Evolutionary conservation across 2,113 vertebrate species (phyloP).

Genomic region (Lutjanus erythropterus): DNA sequence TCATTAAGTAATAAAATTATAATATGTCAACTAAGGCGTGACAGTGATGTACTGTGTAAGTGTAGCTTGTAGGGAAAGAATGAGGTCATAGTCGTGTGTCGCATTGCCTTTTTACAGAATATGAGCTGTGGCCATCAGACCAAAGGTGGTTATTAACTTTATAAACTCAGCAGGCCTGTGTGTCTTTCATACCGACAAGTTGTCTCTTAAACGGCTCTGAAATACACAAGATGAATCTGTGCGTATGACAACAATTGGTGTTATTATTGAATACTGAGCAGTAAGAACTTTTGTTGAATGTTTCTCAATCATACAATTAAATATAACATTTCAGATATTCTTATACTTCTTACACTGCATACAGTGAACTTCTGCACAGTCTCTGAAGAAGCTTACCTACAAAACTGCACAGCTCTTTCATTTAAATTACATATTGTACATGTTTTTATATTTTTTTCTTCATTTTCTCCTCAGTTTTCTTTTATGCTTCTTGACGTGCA

Average conservation of each 20-base stretch:
- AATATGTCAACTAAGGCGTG: background rate
- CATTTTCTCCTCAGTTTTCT: too few relatives aligned
- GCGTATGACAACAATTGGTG: background rate
- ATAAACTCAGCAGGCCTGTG: constrained; percentile 2
- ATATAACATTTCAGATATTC: too few relatives aligned
- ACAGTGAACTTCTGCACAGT: too few relatives aligned
- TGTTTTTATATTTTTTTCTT: too few relatives aligned
- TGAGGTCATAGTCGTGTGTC: background rate
- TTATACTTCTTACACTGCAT: too few relatives aligned
- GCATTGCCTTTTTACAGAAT: background rate
- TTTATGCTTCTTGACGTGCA: too few relatives aligned
- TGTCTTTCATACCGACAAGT: background rate
- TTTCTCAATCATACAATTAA: background rate
- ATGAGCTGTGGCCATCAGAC: background rate
- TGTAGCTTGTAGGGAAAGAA: background rate
- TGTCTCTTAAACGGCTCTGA: background rate
- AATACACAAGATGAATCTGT: background rate
- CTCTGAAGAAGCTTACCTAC: too few relatives aligned
- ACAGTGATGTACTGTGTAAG: background rate
- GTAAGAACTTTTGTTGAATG: background rate
- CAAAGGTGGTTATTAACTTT: constrained; percentile 26
- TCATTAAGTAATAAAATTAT: background rate
- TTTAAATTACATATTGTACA: too few relatives aligned
- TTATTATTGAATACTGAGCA: background rate
- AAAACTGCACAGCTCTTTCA: too few relatives aligned